A percentile compares a stretch with the other conserved stretches of the same genome.
Evolutionary conservation across 2,113 vertebrate species (phyloP).

Genomic region (Girardinichthys multiradiatus): DNA sequence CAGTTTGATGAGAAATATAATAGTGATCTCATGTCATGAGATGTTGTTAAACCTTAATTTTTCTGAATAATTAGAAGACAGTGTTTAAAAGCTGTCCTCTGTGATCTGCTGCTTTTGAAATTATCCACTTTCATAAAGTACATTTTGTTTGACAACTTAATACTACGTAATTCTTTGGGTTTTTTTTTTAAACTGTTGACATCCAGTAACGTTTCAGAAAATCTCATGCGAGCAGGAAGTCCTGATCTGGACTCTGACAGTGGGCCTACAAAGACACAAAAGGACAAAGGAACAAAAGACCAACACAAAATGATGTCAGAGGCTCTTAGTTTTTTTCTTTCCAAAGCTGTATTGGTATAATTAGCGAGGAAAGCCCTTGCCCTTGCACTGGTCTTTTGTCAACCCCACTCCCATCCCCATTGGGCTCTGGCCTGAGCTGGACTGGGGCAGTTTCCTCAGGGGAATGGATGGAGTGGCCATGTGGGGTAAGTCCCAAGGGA

Average conservation of each 20-base stretch:
- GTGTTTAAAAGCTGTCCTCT: slow-evolving; percentile 52
- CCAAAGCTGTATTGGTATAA: slow-evolving; percentile 74
- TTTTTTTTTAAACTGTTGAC: slow-evolving; percentile 5
- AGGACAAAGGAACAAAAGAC: slow-evolving; percentile 67
- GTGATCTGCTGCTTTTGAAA: slow-evolving; percentile 10
- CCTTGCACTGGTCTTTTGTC: slow-evolving; percentile 68
- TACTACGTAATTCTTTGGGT: slow-evolving; percentile 14
- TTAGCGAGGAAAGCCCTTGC: slow-evolving; percentile 76
- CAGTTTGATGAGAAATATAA: background rate
- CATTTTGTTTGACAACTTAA: slow-evolving; percentile 37
- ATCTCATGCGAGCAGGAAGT: slow-evolving; percentile 35
- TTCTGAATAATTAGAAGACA: slow-evolving; percentile 40
- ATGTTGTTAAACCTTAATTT: background rate
- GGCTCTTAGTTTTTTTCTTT: slow-evolving; percentile 60
- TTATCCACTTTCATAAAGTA: slow-evolving; percentile 33
- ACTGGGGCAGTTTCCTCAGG: slow-evolving; percentile 52
- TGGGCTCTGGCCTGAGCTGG: slow-evolving; percentile 53
- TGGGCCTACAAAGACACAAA: slow-evolving; percentile 44
- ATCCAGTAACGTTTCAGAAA: slow-evolving; percentile 25
- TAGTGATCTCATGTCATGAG: background rate
- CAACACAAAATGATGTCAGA: slow-evolving; percentile 69
- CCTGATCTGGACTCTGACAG: slow-evolving; percentile 44
- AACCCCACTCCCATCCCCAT: slow-evolving; percentile 29
- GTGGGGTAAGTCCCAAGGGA: slow-evolving; percentile 62
- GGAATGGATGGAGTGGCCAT: slow-evolving; percentile 53